Base-by-base conservation (phyloP, 2,888 invertebrate species). In the Ganaspis brasiliensis region DNA sequence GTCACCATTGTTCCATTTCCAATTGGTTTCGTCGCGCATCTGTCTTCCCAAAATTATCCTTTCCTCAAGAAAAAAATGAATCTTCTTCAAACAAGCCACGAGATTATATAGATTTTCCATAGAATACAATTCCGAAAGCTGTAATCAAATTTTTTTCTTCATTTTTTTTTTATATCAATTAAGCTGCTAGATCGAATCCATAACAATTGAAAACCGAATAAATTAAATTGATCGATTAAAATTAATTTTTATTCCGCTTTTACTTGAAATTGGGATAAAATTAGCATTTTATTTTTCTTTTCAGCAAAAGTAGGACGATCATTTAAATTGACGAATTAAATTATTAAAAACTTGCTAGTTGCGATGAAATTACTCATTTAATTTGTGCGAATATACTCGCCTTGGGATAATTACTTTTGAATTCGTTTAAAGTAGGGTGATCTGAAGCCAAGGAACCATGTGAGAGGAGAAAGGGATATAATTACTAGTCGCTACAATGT, bases 1-100 rank as follows among this genome's bases (percentile, higher is more conserved):
- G 74, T 74, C 31, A 70, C 74, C 55, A 67, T 74, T 67, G 55
- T 67, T 74, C 67, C 67, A 74, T 52, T 45, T 40, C 56, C 40
- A 63, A 67, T 55, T 74, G 74, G 56, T 56, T 67, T 52, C 52
- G 37, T 74, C 24, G 26, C 56, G 35, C 70, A 70, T 74, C 67
- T 70, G 70, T 57, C 70, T 70, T 74, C 56, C 70, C 35, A 35
- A 61, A 35, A 59, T 16, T 16, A 5, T 59, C 12, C 40, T 59
- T 59, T 59, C 37, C 16, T 19, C 9, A 3, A 3, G 4, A 61
- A 61, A 61, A n/a, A 61, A 61, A 35, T 61, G 3, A 61, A 35
- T 19, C 61, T 61, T 12, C 35, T 61, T 19, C 6, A 61, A 61
- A 61, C 16, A 14, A 59, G 31, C 12, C 56, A 24, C 9, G 9